Conservation (phyloP, 2,113 vertebrate species). For the Sander vitreus region DNA sequence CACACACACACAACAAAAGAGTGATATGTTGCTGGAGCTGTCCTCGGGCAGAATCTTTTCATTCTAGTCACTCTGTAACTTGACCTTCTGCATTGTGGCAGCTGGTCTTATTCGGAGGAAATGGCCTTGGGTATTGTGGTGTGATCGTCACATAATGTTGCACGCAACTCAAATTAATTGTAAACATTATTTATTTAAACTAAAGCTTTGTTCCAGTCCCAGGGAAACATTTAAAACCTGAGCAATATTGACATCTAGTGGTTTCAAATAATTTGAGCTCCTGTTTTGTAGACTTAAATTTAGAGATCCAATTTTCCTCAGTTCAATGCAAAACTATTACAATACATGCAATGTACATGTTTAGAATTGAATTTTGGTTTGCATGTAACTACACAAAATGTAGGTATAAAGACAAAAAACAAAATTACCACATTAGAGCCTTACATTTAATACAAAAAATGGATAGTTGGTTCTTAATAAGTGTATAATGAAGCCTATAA, state of each 20-base stretch:
- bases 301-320: neutral
- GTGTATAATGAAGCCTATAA: neutral
- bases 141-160: constrained; percentile 30
- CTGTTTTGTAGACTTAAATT: neutral
- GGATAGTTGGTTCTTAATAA: too few relatives aligned
- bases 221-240: constrained; percentile 37
- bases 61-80: constrained; percentile 56
- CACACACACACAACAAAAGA: neutral
- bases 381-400: too few relatives aligned
- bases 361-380: too few relatives aligned
- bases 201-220: neutral
- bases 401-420: too few relatives aligned
- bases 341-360: too few relatives aligned
- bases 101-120: constrained; percentile 42
- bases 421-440: too few relatives aligned
- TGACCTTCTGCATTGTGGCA: constrained; percentile 67
- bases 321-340: neutral
- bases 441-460: too few relatives aligned
- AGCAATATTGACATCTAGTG: constrained; percentile 71
- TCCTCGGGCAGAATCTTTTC: constrained; percentile 41
- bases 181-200: constrained; percentile 26
- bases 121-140: constrained; percentile 55
- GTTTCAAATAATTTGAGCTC: neutral
- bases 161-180: constrained; percentile 28
- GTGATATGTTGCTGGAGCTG: constrained; percentile 13